Evolutionary conservation across 2,888 invertebrate species (phyloP).

Genomic region (Phyllotreta cruciferae): DNA sequence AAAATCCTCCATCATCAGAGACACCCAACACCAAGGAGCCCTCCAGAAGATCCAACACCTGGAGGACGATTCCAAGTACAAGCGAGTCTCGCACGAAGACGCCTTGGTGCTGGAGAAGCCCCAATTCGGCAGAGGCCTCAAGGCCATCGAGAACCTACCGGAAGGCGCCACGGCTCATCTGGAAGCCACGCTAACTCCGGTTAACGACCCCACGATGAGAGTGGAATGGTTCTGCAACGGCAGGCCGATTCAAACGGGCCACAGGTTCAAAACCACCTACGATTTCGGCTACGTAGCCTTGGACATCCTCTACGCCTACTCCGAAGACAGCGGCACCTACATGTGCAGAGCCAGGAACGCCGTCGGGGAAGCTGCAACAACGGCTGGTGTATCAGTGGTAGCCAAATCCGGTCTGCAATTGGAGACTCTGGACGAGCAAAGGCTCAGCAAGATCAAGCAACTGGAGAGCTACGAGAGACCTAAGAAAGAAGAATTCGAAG

Average conservation of each 20-base stretch:
- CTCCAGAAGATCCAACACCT: slow-evolving; percentile 90
- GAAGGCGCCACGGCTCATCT: slow-evolving; percentile 91
- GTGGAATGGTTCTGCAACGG: slow-evolving; percentile 99
- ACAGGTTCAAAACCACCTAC: slow-evolving; percentile 94
- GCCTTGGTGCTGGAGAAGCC: slow-evolving; percentile 82
- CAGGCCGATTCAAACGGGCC: slow-evolving; percentile 89
- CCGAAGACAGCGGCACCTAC: slow-evolving; percentile 96
- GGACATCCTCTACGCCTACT: slow-evolving; percentile 95
- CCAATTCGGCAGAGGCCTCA: slow-evolving; percentile 87
- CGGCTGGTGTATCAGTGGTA: slow-evolving; percentile 86
- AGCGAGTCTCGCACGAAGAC: slow-evolving; percentile 76
- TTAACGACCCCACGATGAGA: slow-evolving; percentile 97
- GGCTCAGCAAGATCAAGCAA: slow-evolving; percentile 86
- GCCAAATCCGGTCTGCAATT: slow-evolving; percentile 84
- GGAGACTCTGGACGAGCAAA: slow-evolving; percentile 90
- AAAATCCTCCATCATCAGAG: slow-evolving; percentile 83
- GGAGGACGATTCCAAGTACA: slow-evolving; percentile 84
- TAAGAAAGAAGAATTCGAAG: slow-evolving; percentile 76
- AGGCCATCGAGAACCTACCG: slow-evolving; percentile 80
- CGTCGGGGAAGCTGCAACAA: slow-evolving; percentile 94
- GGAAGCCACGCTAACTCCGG: slow-evolving; percentile 94
- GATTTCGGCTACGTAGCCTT: slow-evolving; percentile 98
- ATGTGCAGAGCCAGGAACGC: slow-evolving; percentile 96
- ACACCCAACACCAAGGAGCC: slow-evolving; percentile 92
- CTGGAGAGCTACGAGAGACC: slow-evolving; percentile 83